A percentile compares a stretch with the other conserved stretches of the same genome.
These are phyloP conservation scores for Idris sp. DNA, from an alignment of 1,140 invertebrate species.

Conservation along the genomic window DNA sequence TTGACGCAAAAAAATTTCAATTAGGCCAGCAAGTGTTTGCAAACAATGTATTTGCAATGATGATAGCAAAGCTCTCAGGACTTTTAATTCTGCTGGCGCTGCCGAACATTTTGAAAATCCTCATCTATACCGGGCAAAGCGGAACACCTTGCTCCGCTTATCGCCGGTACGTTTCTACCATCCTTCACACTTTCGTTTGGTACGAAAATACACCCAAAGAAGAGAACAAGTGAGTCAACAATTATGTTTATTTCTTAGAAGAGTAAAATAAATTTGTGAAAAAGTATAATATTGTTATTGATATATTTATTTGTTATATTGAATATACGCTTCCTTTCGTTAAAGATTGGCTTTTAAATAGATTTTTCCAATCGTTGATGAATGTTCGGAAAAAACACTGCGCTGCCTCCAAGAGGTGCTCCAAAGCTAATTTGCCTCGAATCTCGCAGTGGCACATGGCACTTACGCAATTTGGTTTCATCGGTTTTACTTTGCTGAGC, in stretches of 20 bases:
- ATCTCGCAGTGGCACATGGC: conserved; percentile 87
- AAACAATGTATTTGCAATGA: conserved; percentile 83
- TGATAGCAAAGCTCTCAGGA: conserved; percentile 83
- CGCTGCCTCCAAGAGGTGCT: conserved; percentile 77
- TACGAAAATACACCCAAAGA: conserved; percentile 81
- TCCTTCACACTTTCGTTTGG: conserved; percentile 86
- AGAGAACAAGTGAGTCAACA: conserved; percentile 78
- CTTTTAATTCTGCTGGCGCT: conserved; percentile 83
- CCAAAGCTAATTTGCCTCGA: conserved; percentile 74
- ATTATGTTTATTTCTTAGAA: not conserved
- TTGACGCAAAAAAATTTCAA: conserved; percentile 72
- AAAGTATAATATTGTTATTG: too few species aligned
- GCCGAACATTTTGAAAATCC: conserved; percentile 83
- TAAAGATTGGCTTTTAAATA: conserved; percentile 59
- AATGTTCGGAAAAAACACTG: conserved; percentile 84
- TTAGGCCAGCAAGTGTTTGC: conserved; percentile 84
- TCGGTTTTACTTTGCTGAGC: conserved; percentile 85
- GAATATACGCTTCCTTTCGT: conserved; percentile 23
- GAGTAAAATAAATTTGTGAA: too few species aligned
- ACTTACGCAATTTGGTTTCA: conserved; percentile 91
- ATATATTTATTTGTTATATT: too few species aligned
- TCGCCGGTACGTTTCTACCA: conserved; percentile 83
- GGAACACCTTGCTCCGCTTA: conserved; percentile 83
- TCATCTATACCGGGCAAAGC: conserved; percentile 84
- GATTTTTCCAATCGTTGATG: conserved; percentile 81